Conservation (phyloP, 2,888 invertebrate genomes). For the Volucella inanis region DNA sequence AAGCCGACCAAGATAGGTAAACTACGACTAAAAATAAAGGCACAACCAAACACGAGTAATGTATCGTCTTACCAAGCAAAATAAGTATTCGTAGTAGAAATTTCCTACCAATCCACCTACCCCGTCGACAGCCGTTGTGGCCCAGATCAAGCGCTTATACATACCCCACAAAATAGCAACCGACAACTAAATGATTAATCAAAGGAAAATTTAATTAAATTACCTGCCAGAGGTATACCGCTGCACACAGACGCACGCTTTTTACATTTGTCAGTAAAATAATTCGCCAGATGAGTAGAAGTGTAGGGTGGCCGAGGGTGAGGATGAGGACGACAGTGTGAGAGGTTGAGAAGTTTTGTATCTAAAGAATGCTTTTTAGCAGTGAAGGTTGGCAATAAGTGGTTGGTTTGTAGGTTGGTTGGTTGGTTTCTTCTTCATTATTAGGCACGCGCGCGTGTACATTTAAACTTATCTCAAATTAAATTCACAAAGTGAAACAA, state of each 20-base stretch:
- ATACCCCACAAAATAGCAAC: conserved; percentile 62
- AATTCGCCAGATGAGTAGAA: conserved; percentile 57
- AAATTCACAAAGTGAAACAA: conserved; percentile 72
- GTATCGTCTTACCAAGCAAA: conserved; percentile 51
- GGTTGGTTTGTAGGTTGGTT: conserved; percentile 51
- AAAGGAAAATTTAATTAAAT: conserved; percentile 75
- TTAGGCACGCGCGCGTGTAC: conserved; percentile 67
- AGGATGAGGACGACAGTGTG: background rate
- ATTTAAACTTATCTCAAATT: conserved; percentile 71
- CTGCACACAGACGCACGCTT: conserved; percentile 67
- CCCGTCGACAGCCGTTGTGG: conserved; percentile 18
- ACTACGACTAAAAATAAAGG: conserved; percentile 37
- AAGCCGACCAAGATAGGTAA: background rate
- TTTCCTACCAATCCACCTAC: conserved; percentile 41
- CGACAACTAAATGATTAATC: conserved; percentile 74
- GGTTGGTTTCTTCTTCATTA: conserved; percentile 63
- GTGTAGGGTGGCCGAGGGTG: conserved; percentile 10
- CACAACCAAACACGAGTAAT: conserved; percentile 1
- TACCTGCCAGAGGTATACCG: conserved; percentile 70
- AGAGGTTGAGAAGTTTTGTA: background rate
- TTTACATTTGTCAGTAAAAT: conserved; percentile 70
- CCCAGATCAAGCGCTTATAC: background rate
- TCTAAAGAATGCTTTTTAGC: conserved; percentile 24
- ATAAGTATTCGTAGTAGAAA: background rate
- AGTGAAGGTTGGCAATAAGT: conserved; percentile 31